Evolutionary conservation across 2,888 invertebrate genomes (phyloP), one percentile per base, ranked within the genome.

Genomic region (Erpobdella octoculata): DNA sequence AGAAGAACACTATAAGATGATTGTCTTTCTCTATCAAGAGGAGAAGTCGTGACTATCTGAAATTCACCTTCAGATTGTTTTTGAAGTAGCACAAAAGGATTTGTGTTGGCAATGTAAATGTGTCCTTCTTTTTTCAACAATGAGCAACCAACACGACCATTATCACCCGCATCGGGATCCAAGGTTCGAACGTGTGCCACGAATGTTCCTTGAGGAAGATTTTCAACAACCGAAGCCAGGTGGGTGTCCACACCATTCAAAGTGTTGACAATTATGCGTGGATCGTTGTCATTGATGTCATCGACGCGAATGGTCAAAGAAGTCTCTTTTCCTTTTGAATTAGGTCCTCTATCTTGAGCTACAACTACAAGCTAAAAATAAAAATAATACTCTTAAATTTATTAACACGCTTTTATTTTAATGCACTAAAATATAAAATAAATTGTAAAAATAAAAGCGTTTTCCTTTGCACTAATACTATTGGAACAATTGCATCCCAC

Each of bases 251-350:
- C 33, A n/a, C 62, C 33, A 35, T 35, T 35, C 62, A 62, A 28
- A 35, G 33, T 62, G 62, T 62, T 31, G 62, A 62, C 31, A 76
- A 90, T 91, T 0, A 91, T 87, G 9, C 89, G 87, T 70, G 92
- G 91, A 0, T 91, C 92, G 83, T 95, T 93, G 86, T 95, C 95
- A 76, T 90, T 85, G 0, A 93, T 90, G 1, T 90, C 89, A 21
- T 91, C 75, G 12, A 80, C 75, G 21, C 66, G 75, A 15, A 78
- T 74, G 66, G 74, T 89, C 86, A 81, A 78, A 1, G 76, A 74
- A 3, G 94, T 91, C 79, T 89, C 88, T 8, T 90, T 91, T 81
- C 89, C 90, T 0, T 89, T 87, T 46, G 89, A 86, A 4, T 89
- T 89, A 70, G 73, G 75, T 1, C 74, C 74, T 5, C 68, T 41